phyloP scores from a whole-genome alignment of 2,888 invertebrate species.

The Polymixis flavicincta region DNA sequence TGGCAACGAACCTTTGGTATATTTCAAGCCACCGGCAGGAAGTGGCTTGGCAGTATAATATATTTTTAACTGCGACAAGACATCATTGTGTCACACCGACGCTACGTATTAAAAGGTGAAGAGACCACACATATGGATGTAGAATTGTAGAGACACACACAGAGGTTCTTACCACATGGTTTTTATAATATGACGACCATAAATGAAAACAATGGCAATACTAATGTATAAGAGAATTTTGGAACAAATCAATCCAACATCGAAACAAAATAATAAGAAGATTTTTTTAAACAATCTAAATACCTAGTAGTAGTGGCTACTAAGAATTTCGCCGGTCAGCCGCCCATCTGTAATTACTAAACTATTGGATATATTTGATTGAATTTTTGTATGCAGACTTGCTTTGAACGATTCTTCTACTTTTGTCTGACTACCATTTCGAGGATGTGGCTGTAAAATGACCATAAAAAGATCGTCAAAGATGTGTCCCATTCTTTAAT shows the following conservation, averaged over 20 bases:
- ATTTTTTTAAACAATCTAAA: too few species aligned
- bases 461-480: not conserved
- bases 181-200: not conserved
- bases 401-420: not conserved
- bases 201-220: not conserved
- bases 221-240: too few species aligned
- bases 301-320: too few species aligned
- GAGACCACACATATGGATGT: not conserved
- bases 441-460: not conserved
- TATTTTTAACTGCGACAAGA: slow-evolving; percentile 29
- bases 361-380: too few species aligned
- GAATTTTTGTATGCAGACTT: too few species aligned
- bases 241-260: too few species aligned
- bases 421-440: not conserved
- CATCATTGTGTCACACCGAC: not conserved
- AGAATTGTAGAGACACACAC: not conserved
- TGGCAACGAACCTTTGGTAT: slow-evolving; percentile 8
- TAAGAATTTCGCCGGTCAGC: too few species aligned
- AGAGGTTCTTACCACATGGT: not conserved
- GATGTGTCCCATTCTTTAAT: not conserved
- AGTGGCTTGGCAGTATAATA: slow-evolving; percentile 9
- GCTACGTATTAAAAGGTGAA: not conserved
- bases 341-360: too few species aligned
- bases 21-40: slow-evolving; percentile 35
- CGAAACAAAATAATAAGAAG: too few species aligned